Conservation (phyloP, 2,113 vertebrate species). For the Paedocypris sp. region DNA sequence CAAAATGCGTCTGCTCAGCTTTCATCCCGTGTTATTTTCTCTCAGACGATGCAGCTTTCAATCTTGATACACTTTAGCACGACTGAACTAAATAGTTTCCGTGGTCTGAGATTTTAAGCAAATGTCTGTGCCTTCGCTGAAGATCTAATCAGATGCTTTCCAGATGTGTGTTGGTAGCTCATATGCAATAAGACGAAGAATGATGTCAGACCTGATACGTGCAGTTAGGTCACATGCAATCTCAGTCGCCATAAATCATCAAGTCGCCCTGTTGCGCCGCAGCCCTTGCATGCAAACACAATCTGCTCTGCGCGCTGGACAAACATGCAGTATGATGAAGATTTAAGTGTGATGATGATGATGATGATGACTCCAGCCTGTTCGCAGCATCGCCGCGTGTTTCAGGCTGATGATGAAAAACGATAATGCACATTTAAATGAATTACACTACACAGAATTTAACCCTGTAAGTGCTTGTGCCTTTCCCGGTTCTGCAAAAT, state of each 20-base stretch:
- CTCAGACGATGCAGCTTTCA: too few species aligned
- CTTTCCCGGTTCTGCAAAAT: background rate
- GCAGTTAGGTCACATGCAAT: background rate
- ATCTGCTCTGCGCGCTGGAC: too few species aligned
- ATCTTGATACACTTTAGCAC: too few species aligned
- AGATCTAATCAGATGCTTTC: too few species aligned
- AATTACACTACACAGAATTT: background rate
- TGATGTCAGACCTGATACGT: background rate
- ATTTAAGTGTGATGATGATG: background rate
- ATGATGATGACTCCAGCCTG: background rate
- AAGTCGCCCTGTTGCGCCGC: background rate
- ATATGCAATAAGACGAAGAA: background rate
- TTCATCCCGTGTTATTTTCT: too few species aligned
- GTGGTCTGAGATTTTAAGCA: too few species aligned
- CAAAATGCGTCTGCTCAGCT: background rate
- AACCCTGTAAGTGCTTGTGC: background rate
- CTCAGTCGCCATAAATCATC: background rate
- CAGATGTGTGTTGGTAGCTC: background rate
- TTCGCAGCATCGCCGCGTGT: slow-evolving; percentile 11
- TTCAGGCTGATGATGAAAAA: slow-evolving; percentile 11
- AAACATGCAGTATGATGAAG: too few species aligned
- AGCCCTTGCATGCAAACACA: background rate
- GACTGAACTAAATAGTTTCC: too few species aligned
- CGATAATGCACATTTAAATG: slow-evolving; percentile 6
- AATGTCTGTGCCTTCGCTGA: too few species aligned